Percentiles rank a stretch among this genome's conserved stretches.
phyloP scores from a whole-genome alignment of 2,797 vertebrate species.

The Babyrousa celebensis region DNA sequence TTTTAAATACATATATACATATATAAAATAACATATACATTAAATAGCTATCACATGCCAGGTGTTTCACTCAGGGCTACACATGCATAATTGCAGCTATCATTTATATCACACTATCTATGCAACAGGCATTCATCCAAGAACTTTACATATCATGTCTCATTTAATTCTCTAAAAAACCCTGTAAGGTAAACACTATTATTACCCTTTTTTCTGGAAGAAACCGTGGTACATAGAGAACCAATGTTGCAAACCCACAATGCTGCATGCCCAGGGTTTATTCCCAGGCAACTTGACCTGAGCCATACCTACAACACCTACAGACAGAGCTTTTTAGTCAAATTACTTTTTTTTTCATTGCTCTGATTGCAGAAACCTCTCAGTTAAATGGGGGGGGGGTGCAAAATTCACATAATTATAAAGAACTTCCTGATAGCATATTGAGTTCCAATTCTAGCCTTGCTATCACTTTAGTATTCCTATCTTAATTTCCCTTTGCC shows the following conservation, averaged over 20 bases:
- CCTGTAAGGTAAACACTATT: neutral
- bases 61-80: neutral
- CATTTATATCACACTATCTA: neutral
- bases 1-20: neutral
- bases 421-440: neutral
- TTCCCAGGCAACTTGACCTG: neutral
- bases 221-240: neutral
- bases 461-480: neutral
- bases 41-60: neutral
- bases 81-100: neutral
- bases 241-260: neutral
- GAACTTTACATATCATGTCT: neutral
- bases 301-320: neutral
- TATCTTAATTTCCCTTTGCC: neutral
- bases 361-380: neutral
- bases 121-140: neutral
- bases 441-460: neutral
- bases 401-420: neutral
- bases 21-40: neutral
- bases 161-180: neutral
- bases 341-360: neutral
- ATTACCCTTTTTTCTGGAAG: neutral
- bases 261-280: neutral
- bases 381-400: neutral
- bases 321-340: neutral